A percentile compares a stretch with the other conserved stretches of the same genome.
phyloP scores from a whole-genome alignment of 2,113 vertebrate species.

The Caracal caracal region DNA sequence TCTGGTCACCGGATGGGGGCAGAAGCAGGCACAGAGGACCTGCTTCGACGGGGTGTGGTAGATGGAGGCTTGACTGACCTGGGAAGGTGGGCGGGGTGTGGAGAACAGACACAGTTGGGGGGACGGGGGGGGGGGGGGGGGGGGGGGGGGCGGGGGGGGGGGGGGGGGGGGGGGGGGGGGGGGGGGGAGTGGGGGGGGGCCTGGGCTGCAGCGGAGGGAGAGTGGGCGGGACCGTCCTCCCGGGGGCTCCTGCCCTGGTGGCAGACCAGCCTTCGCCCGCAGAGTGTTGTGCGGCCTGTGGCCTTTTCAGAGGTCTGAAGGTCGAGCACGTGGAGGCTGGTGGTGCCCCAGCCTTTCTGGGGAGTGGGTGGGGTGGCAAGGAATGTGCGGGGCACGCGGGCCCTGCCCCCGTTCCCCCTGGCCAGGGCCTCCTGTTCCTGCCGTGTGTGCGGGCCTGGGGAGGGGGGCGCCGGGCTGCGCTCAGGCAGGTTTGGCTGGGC shows the following conservation, averaged over 20 bases:
- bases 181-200: neutral
- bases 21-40: too few relatives aligned
- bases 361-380: neutral
- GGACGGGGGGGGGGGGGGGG: fast-evolving
- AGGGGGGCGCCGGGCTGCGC: neutral
- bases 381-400: fast-evolving
- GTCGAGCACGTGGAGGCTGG: fast-evolving
- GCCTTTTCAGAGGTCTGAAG: neutral
- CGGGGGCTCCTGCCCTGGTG: neutral
- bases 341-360: neutral
- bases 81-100: too few relatives aligned
- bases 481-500: neutral
- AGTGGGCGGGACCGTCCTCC: too few relatives aligned
- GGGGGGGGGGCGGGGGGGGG: neutral
- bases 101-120: neutral
- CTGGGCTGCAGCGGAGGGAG: neutral
- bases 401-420: too few relatives aligned
- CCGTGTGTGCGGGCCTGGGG: neutral
- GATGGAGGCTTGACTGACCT: neutral
- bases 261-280: fast-evolving
- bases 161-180: fast-evolving
- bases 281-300: fast-evolving
- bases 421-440: fast-evolving
- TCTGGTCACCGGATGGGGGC: fast-evolving
- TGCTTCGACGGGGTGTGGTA: neutral